These are phyloP conservation scores for Cyanoliseus patagonus DNA, from an alignment of 2,113 vertebrate species.

Conservation along the genomic window DNA sequence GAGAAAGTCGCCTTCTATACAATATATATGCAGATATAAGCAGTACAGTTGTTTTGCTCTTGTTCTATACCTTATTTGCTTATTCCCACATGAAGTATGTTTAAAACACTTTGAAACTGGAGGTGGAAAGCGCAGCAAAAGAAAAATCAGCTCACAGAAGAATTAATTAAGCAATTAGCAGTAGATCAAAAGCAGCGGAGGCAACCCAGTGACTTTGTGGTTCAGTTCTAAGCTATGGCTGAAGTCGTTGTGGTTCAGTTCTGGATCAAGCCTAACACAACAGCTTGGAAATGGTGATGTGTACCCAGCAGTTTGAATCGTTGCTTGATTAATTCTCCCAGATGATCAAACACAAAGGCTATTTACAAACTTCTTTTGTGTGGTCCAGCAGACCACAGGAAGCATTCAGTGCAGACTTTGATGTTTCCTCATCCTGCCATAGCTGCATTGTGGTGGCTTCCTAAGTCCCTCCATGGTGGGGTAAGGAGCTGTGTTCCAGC, in stretches of 20 bases:
- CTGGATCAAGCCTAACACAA: not conserved
- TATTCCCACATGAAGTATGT: not conserved
- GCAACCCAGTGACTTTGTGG: not conserved
- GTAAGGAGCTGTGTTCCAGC: not conserved
- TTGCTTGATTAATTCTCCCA: not conserved
- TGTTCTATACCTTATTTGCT: not conserved
- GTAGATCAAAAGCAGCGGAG: not conserved
- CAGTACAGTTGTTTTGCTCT: not conserved
- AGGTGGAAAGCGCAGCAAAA: not conserved
- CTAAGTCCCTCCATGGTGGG: accelerated
- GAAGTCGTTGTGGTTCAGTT: not conserved
- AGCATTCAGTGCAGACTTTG: not conserved
- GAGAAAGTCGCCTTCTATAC: not conserved
- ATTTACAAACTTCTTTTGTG: not conserved
- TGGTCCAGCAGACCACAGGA: not conserved
- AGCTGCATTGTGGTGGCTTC: accelerated
- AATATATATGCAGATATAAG: not conserved
- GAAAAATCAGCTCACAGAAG: not conserved
- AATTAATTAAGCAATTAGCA: not conserved
- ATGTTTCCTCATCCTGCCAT: not conserved
- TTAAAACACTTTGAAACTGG: not conserved
- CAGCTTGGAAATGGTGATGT: not conserved
- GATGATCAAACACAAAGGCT: not conserved
- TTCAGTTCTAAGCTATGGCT: not conserved
- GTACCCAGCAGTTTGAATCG: not conserved